These are phyloP conservation scores for Caradrina clavipalpis DNA, from an alignment of 2,888 invertebrate species.

Conservation along the genomic window DNA sequence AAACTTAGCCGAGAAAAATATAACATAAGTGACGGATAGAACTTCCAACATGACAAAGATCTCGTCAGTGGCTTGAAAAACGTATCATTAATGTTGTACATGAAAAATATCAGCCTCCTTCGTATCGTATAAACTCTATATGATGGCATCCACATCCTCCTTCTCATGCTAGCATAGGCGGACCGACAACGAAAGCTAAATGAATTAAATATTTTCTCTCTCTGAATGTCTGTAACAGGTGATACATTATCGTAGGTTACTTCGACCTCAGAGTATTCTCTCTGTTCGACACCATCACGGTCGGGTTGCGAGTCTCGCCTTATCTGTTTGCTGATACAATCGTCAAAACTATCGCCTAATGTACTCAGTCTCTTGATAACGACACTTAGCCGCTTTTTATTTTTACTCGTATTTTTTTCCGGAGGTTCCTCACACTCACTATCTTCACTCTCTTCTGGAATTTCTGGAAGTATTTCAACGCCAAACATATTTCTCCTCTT, in stretches of 20 bases:
- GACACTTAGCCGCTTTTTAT: slow-evolving; percentile 82
- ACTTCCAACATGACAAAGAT: slow-evolving; percentile 85
- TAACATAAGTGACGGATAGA: slow-evolving; percentile 86
- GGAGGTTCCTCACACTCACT: slow-evolving; percentile 74
- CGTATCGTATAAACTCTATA: slow-evolving; percentile 84
- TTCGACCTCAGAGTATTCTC: slow-evolving; percentile 82
- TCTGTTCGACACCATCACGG: slow-evolving; percentile 72
- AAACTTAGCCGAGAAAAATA: slow-evolving; percentile 81
- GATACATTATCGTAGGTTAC: slow-evolving; percentile 84
- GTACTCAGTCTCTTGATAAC: slow-evolving; percentile 89
- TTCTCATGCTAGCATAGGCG: slow-evolving; percentile 80
- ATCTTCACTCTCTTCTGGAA: slow-evolving; percentile 89
- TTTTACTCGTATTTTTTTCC: slow-evolving; percentile 68
- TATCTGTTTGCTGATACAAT: slow-evolving; percentile 84
- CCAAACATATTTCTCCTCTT: slow-evolving; percentile 87
- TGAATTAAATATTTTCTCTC: slow-evolving; percentile 86
- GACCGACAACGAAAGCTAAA: slow-evolving; percentile 86
- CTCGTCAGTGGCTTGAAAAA: slow-evolving; percentile 86
- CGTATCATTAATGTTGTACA: slow-evolving; percentile 85
- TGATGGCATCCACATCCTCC: slow-evolving; percentile 84
- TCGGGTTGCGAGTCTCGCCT: slow-evolving; percentile 81
- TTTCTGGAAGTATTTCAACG: slow-evolving; percentile 89
- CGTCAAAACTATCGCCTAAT: slow-evolving; percentile 88
- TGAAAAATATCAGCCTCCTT: slow-evolving; percentile 78
- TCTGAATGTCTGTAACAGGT: slow-evolving; percentile 85